Evolutionary conservation across 2,888 invertebrate species (phyloP), one percentile per base, ranked within the genome.

Genomic region (Enchytraeus crypticus): DNA sequence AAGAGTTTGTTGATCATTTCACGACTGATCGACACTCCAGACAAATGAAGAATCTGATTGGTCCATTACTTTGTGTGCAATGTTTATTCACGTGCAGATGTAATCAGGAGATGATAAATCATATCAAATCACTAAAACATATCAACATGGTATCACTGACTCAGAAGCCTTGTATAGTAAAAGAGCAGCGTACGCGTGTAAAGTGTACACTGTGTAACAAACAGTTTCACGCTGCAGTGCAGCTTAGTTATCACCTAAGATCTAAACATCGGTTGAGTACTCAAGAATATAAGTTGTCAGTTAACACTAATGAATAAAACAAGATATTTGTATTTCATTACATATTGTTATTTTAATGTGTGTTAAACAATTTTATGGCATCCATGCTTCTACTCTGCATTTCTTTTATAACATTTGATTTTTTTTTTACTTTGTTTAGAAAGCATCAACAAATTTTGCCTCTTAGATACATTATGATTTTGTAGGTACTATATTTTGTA

Each of bases 1-100:
- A 84, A 84, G 64, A 83, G 84, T 56, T 84, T 83, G 59, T 89
- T 87, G 57, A 67, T 11, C 78, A 78, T 38, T 38, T 59, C 18
- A 63, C 65, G 38, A 67, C 67, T 23, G 46, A 53, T 1, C 63
- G 63, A 21, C 77, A 77, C 64, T 32, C 58, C 8, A 53, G 65
- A n/a, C 70, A 70, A 26, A 71, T 70, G 30, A 57, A 66, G 30
- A 67, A 69, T 45, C 64, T 74, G 27, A 65, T 72, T 21, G 75
- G 74, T 1, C 73, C 74, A 30, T 65, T 77, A 30, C 64, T 72
- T 33, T 78, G 78, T 63, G 68, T 71, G 5, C 61, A 72, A 3
- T 78, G 78, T 63, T 69, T 67, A 47, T 72, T 69, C 58, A 69
- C 64, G 33, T 70, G 69, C 60, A 66, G 66, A 26, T 60, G 59